These are phyloP conservation scores for Apotomis betuletana DNA, from an alignment of 2,888 invertebrate genomes.

Conservation along the genomic window DNA sequence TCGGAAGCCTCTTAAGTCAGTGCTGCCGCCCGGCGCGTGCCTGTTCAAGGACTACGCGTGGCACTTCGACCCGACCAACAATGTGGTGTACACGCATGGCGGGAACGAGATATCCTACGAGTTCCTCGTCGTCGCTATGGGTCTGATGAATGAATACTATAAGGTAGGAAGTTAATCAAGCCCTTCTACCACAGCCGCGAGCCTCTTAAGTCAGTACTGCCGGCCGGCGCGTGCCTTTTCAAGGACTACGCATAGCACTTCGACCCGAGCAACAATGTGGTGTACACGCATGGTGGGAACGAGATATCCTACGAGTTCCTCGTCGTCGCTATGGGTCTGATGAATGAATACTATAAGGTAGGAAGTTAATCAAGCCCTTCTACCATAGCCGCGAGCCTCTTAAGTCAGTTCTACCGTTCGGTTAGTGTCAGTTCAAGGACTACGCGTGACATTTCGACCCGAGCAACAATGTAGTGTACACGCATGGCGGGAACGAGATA, in stretches of 20 bases:
- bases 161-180: constrained; percentile 86
- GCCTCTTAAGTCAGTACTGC: constrained; percentile 87
- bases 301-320: constrained; percentile 91
- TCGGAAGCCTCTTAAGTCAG: constrained; percentile 84
- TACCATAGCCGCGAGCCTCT: constrained; percentile 85
- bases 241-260: constrained; percentile 88
- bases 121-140: constrained; percentile 91
- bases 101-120: constrained; percentile 91
- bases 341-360: constrained; percentile 89
- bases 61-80: constrained; percentile 89
- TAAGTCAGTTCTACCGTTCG: constrained; percentile 87
- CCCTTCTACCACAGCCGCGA: constrained; percentile 85
- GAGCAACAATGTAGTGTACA: constrained; percentile 86
- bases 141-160: constrained; percentile 91
- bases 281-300: constrained; percentile 87
- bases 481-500: constrained; percentile 86
- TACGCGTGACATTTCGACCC: constrained; percentile 89
- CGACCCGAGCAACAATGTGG: constrained; percentile 88
- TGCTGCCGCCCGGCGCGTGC: constrained; percentile 88
- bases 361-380: constrained; percentile 83
- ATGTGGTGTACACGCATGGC: constrained; percentile 86
- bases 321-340: constrained; percentile 92
- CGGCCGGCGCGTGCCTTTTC: constrained; percentile 90
- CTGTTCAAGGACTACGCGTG: constrained; percentile 91
- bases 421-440: constrained; percentile 91